A percentile compares a stretch with the other conserved stretches of the same genome.
Evolutionary conservation across 2,797 vertebrate genomes (phyloP).

Genomic region (Epinephelus awoara): DNA sequence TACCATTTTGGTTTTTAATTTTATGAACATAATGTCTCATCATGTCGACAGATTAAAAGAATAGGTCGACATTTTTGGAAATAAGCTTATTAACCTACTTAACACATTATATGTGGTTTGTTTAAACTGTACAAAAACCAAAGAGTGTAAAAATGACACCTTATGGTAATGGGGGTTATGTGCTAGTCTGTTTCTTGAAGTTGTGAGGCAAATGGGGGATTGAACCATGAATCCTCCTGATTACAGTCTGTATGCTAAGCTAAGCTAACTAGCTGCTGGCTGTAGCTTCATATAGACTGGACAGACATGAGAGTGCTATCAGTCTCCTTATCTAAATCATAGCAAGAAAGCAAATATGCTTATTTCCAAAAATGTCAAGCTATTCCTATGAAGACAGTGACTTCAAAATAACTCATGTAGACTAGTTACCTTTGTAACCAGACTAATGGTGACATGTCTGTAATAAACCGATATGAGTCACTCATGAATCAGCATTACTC

Average conservation of each 20-base stretch:
- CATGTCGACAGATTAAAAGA: neutral
- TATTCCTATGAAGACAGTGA: neutral
- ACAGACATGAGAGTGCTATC: neutral
- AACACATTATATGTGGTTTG: no score
- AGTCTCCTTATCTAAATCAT: neutral
- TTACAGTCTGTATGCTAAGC: no score
- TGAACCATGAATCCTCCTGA: no score
- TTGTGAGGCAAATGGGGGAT: no score
- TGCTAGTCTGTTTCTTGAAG: no score
- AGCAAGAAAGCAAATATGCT: neutral
- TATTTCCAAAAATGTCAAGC: neutral
- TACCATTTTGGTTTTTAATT: no score
- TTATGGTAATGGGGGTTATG: no score
- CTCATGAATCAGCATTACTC: neutral
- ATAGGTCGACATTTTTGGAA: neutral
- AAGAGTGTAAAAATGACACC: no score
- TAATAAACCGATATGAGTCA: constrained; percentile 6
- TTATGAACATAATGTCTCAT: no score
- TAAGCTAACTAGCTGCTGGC: no score
- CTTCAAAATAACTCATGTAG: neutral
- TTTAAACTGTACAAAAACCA: no score
- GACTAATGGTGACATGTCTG: neutral
- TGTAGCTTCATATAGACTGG: neutral
- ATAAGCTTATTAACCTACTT: no score
- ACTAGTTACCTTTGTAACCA: neutral